phyloP scores from a whole-genome alignment of 2,797 vertebrate species.

The Eleutherodactylus coqui region DNA sequence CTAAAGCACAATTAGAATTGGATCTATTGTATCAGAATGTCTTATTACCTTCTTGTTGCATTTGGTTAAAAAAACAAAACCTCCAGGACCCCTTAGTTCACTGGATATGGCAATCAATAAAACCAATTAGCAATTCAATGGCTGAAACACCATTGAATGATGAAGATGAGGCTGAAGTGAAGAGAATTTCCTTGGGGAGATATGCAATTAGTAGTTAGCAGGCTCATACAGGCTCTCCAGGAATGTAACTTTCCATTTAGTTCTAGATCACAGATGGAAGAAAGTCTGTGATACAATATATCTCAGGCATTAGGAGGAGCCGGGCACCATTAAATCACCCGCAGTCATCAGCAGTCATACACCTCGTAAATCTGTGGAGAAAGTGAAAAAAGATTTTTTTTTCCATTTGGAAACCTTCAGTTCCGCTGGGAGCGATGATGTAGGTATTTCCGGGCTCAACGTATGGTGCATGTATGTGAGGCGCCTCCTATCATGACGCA shows the following conservation, averaged over 20 bases:
- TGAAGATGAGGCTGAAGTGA: background rate
- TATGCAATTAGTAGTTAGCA: background rate
- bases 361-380: background rate
- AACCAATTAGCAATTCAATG: background rate
- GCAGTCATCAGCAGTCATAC: background rate
- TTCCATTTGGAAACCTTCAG: background rate
- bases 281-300: background rate
- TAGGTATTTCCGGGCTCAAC: background rate
- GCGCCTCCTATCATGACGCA: background rate
- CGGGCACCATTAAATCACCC: background rate
- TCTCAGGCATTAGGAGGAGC: background rate
- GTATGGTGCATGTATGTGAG: background rate
- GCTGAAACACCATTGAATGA: background rate
- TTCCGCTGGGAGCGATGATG: background rate
- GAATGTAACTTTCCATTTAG: slow-evolving; percentile 15
- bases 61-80: background rate
- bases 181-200: slow-evolving; percentile 15
- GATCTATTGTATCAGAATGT: too few species aligned
- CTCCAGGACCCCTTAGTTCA: background rate
- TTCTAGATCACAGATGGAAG: background rate
- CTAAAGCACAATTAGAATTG: too few species aligned
- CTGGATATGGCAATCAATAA: background rate
- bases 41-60: background rate
- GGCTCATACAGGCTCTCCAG: slow-evolving; percentile 3
- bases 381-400: too few species aligned